These are phyloP conservation scores for Motacilla tschutschensis DNA, from an alignment of 2,113 vertebrate genomes.

Conservation along the genomic window DNA sequence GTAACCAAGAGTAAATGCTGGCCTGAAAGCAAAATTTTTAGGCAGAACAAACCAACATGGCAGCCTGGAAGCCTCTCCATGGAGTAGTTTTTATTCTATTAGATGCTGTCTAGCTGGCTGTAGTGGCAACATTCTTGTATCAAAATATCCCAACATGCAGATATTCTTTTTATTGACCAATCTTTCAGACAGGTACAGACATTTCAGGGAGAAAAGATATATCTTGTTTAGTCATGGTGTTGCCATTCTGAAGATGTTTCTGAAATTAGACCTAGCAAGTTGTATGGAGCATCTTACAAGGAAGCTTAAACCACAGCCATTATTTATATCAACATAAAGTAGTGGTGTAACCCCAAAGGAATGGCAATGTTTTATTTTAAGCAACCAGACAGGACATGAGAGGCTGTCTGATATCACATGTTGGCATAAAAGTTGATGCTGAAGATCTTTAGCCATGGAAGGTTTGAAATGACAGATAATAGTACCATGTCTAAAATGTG, in stretches of 20 bases:
- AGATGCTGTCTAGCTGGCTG: background rate
- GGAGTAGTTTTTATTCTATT: background rate
- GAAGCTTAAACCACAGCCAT: background rate
- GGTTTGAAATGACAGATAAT: background rate
- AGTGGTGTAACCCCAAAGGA: constrained; percentile 21
- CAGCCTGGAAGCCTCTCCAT: background rate
- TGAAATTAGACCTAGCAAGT: background rate
- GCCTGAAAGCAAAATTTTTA: background rate
- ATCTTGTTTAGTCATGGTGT: background rate
- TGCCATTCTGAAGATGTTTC: background rate
- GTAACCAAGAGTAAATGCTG: background rate
- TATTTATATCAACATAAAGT: constrained; percentile 28
- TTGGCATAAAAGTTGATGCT: background rate
- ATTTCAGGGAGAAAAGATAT: background rate
- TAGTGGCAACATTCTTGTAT: background rate
- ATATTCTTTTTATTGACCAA: background rate
- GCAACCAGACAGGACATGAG: constrained; percentile 4
- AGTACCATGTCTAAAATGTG: background rate
- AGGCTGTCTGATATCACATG: background rate
- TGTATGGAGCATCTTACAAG: background rate
- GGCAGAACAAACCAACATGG: background rate
- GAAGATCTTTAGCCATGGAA: background rate
- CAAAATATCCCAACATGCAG: background rate
- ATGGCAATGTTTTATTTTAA: constrained; percentile 41
- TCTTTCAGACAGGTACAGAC: background rate